Base-by-base conservation (phyloP, 1,140 invertebrate species). In the Leguminivora glycinivorella region DNA sequence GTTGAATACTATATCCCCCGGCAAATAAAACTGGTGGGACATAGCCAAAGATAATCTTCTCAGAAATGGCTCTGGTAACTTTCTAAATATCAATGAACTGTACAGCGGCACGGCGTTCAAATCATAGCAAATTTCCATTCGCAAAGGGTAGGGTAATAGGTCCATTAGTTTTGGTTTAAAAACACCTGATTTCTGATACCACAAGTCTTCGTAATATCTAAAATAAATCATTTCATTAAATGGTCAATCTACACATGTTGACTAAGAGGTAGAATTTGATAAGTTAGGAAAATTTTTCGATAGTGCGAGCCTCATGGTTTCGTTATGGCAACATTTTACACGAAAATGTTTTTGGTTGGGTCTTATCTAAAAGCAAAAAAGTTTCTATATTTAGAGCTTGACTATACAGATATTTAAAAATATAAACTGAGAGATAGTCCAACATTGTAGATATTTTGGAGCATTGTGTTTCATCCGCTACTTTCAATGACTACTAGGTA, bases 81-180 rank as follows among this genome's bases (percentile, higher is more conserved):
- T 87, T 75, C 85, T 84, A 72, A 92, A 91, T 78, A 92, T 75
- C 34, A 92, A 72, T 12, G 91, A 92, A 71, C 89, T 89, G 68
- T 88, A 90, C 6, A 92, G 75, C 24, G 90, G 91, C 47, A 90
- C 87, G 43, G 88, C 87, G 74, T 92, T 92, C 10, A 92, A 72
- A 70, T 92, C 91, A 68, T 88, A 91, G 70, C 80, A 83, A 26
- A 92, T 87, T 78, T 92, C 90, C 87, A 89, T 91, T 81, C 87
- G 82, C 29, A 92, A 74, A 14, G 90, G 85, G 63, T 79, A 77
- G 0, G 91, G 91, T 10, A 92, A 72, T 7, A 89, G 63, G 56
- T 80, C 76, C 56, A 92, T 76, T 4, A 90, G 68, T 70, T 89
- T 84, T 9, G 88, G 87, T 43, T 89, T 85, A 14, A 89, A 89